Conservation (phyloP, 2,113 vertebrate genomes). For the Python bivittatus region DNA sequence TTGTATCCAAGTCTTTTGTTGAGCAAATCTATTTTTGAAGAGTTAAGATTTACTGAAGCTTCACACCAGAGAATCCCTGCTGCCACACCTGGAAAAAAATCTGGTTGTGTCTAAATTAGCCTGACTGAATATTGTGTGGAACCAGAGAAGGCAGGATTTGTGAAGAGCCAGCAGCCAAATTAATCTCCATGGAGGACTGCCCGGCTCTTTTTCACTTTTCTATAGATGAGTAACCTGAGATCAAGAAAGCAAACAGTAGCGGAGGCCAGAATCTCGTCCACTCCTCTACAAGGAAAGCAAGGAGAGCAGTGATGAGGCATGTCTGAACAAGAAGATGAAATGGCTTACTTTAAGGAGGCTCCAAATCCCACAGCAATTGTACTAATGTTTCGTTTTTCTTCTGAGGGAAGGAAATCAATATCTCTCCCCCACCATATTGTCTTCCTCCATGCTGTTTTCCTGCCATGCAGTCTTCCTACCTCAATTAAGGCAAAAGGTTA, state of each 20-base stretch:
- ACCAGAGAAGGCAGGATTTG: background rate
- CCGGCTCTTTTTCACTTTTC: background rate
- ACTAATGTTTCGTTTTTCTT: background rate
- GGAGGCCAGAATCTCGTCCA: background rate
- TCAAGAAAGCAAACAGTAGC: background rate
- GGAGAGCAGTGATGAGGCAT: too few species aligned
- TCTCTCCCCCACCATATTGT: too few species aligned
- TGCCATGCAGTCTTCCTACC: too few species aligned
- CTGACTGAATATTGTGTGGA: background rate
- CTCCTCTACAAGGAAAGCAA: background rate
- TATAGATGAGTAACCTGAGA: background rate
- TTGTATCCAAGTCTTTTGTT: background rate
- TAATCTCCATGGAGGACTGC: background rate
- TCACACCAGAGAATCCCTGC: background rate
- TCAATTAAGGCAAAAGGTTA: too few species aligned
- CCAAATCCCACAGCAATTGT: background rate
- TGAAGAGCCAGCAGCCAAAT: background rate
- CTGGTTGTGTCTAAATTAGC: background rate
- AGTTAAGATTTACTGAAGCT: background rate
- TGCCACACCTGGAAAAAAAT: background rate
- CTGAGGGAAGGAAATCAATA: background rate
- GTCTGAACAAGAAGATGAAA: background rate
- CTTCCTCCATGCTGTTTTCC: too few species aligned
- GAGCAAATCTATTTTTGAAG: background rate
- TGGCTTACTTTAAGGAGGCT: background rate